Evolutionary conservation across 2,888 invertebrate genomes (phyloP).

Genomic region (Cerastis leucographa): DNA sequence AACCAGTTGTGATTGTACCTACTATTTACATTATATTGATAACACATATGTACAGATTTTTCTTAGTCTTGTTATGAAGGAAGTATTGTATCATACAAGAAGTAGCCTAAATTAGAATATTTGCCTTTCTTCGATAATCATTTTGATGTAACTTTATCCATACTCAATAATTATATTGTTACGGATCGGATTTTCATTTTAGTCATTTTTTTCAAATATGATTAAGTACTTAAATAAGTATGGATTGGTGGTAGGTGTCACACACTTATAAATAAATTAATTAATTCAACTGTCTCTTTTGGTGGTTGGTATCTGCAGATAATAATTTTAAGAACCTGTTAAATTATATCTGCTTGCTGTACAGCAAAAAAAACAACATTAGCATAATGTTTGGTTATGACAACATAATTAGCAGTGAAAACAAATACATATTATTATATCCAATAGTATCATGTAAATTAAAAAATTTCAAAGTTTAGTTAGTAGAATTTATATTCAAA

Average conservation of each 20-base stretch:
- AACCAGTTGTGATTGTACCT: conserved; percentile 51
- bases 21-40: conserved; percentile 22
- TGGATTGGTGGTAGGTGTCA: background rate
- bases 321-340: background rate
- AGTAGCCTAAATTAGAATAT: background rate
- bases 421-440: background rate
- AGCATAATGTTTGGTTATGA: background rate
- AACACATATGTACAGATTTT: background rate
- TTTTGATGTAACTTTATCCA: background rate
- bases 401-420: background rate
- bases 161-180: background rate
- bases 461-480: background rate
- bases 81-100: background rate
- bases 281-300: background rate
- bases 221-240: background rate
- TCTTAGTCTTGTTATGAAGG: background rate
- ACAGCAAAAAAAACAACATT: conserved; percentile 5
- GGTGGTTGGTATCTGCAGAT: background rate
- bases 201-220: background rate
- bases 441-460: background rate
- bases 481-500: background rate
- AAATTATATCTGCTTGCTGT: background rate
- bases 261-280: background rate
- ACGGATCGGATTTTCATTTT: conserved; percentile 12
- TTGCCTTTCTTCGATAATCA: conserved; percentile 5